phyloP scores from a whole-genome alignment of 2,888 invertebrate species.

The Aquatica leii region DNA sequence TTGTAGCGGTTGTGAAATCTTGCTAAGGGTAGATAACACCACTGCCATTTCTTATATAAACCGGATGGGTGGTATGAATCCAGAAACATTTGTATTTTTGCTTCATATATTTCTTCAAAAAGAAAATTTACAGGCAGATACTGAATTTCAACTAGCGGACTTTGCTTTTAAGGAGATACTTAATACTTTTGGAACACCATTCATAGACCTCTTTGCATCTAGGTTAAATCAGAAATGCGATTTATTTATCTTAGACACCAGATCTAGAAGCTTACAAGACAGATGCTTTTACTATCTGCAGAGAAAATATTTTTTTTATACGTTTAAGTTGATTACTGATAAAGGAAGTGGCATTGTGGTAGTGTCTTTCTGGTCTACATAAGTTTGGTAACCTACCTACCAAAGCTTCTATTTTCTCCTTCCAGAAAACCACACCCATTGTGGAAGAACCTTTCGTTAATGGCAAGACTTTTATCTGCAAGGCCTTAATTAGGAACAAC shows the following conservation, averaged over 20 bases:
- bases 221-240: neutral
- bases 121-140: neutral
- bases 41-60: neutral
- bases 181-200: neutral
- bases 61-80: neutral
- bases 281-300: neutral
- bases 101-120: no score
- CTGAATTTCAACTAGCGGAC: neutral
- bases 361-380: neutral
- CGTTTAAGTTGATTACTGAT: neutral
- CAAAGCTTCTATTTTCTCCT: neutral
- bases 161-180: neutral
- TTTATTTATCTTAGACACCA: neutral
- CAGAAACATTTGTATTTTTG: no score
- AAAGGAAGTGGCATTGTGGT: neutral
- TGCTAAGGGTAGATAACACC: no score
- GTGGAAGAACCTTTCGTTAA: neutral
- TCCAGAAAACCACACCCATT: neutral
- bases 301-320: neutral
- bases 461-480: no score
- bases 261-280: neutral
- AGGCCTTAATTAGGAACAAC: neutral
- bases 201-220: neutral
- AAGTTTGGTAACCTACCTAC: neutral
- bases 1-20: no score